These are phyloP conservation scores for Aradus depressus DNA, from an alignment of 2,888 invertebrate genomes.

Conservation along the genomic window DNA sequence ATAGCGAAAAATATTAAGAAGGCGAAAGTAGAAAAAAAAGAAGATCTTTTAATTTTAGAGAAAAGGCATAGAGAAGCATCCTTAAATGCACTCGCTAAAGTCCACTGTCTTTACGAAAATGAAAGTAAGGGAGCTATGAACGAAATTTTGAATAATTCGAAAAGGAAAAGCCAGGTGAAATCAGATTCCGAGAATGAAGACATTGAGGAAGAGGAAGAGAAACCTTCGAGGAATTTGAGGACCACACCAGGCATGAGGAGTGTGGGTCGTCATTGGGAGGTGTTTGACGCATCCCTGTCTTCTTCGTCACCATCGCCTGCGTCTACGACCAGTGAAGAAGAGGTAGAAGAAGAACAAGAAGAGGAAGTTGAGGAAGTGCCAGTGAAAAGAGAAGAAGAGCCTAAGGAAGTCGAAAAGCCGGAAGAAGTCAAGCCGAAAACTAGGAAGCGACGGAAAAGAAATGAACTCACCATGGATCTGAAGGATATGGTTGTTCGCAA, in stretches of 20 bases:
- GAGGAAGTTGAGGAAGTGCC: slow-evolving; percentile 35
- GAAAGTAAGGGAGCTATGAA: slow-evolving; percentile 40
- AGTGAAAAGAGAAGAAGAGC: slow-evolving; percentile 35
- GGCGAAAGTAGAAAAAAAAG: slow-evolving; percentile 21
- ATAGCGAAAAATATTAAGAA: slow-evolving; percentile 10
- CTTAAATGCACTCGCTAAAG: slow-evolving; percentile 77
- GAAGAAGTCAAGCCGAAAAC: slow-evolving; percentile 34
- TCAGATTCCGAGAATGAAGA: slow-evolving; percentile 32
- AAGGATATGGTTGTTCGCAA: slow-evolving; percentile 81
- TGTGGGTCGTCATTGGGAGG: slow-evolving; percentile 74
- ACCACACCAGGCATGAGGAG: slow-evolving; percentile 64
- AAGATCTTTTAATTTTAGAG: slow-evolving; percentile 45
- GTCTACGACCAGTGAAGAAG: slow-evolving; percentile 25
- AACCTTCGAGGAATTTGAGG: slow-evolving; percentile 43
- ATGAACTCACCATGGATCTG: slow-evolving; percentile 61
- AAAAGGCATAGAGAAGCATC: slow-evolving; percentile 80
- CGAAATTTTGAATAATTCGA: slow-evolving; percentile 26
- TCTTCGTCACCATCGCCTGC: slow-evolving; percentile 23
- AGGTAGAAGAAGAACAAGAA: slow-evolving; percentile 27
- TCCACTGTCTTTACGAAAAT: slow-evolving; percentile 82
- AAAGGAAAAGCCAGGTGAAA: slow-evolving; percentile 26
- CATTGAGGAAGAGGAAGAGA: slow-evolving; percentile 30
- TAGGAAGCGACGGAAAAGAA: slow-evolving; percentile 45
- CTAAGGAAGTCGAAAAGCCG: slow-evolving; percentile 33
- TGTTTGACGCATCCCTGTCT: slow-evolving; percentile 55